These are phyloP conservation scores for Rhopalosiphum padi DNA, from an alignment of 1,140 invertebrate species.

Conservation along the genomic window DNA sequence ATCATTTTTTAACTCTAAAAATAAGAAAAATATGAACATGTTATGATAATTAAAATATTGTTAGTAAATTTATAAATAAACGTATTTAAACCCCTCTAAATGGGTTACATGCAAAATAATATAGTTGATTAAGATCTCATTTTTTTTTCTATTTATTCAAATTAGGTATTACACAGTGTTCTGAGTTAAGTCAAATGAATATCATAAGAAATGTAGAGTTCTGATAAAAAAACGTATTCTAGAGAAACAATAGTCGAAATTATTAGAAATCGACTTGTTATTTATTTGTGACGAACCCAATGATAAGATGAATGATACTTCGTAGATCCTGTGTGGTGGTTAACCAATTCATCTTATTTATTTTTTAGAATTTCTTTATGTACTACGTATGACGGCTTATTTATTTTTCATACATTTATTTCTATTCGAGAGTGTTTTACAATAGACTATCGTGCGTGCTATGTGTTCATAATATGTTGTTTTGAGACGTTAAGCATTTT, in stretches of 20 bases:
- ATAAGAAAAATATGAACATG: background rate
- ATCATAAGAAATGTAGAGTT: background rate
- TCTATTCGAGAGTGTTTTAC: background rate
- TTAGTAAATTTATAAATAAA: background rate
- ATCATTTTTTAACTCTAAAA: background rate
- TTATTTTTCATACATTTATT: slow-evolving; percentile 11
- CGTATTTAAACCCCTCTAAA: background rate
- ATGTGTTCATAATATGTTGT: background rate
- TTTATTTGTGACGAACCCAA: background rate
- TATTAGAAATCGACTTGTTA: background rate
- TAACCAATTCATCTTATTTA: slow-evolving; percentile 8
- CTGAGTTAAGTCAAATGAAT: background rate
- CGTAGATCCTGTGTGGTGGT: background rate
- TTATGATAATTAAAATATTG: background rate
- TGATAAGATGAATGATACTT: slow-evolving; percentile 7
- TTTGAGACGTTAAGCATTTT: background rate
- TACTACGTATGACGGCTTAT: background rate
- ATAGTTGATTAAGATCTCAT: no score
- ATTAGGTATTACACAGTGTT: background rate
- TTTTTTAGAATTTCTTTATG: background rate
- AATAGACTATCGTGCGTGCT: background rate
- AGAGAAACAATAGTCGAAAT: background rate
- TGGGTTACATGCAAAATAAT: background rate
- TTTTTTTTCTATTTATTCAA: background rate
- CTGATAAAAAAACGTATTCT: background rate